phyloP scores from a whole-genome alignment of 2,797 vertebrate species.

The Graptemys geographica region DNA sequence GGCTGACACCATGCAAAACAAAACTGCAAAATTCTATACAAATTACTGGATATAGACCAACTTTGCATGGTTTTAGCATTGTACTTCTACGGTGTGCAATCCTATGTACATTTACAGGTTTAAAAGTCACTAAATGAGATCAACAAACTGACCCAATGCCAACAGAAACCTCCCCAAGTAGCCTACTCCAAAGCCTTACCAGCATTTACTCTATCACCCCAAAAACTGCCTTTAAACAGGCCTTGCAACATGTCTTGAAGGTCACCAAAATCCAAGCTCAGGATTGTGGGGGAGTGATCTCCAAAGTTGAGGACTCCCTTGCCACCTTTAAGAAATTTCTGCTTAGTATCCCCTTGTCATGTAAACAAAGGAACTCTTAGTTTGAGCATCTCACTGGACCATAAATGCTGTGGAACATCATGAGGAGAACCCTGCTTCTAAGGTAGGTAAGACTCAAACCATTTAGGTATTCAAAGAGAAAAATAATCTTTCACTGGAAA shows the following conservation, averaged over 20 bases:
- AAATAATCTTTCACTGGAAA: background rate
- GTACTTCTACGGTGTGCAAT: background rate
- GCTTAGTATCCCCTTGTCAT: background rate
- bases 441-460: background rate
- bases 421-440: constrained; percentile 16
- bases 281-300: background rate
- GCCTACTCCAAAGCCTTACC: background rate
- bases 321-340: background rate
- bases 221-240: background rate
- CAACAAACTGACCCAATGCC: background rate
- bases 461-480: background rate
- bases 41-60: background rate
- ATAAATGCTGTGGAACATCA: background rate
- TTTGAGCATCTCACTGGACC: background rate
- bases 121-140: constrained; percentile 1
- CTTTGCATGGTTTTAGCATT: background rate
- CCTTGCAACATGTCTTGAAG: background rate
- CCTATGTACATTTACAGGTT: background rate
- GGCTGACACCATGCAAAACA: background rate
- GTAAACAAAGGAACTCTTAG: background rate
- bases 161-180: background rate
- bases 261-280: background rate
- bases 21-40: background rate
- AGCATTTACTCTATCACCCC: background rate
- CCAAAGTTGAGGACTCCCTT: background rate